Evolutionary conservation across 2,113 vertebrate species (phyloP).

Genomic region (Marcusenius ussheri): DNA sequence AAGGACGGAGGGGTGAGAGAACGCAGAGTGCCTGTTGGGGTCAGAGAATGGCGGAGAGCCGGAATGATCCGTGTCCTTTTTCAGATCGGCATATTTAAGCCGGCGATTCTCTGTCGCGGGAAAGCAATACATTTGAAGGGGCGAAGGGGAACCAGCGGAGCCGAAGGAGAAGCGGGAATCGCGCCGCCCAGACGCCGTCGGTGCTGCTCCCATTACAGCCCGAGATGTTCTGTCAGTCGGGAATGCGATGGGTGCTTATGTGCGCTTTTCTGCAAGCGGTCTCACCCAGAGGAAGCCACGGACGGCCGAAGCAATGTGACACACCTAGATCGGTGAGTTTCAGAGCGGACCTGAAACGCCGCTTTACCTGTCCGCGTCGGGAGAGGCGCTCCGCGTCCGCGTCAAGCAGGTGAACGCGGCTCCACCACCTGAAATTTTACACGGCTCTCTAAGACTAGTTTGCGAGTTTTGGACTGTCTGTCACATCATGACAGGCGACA

Average conservation of each 20-base stretch:
- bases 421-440: neutral
- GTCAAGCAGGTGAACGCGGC: neutral
- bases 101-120: conserved; percentile 36
- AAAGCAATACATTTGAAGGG: conserved; percentile 9
- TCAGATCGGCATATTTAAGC: conserved; percentile 51
- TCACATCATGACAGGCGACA: neutral
- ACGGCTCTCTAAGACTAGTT: neutral
- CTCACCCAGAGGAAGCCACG: conserved; percentile 55
- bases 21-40: conserved; percentile 7
- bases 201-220: conserved; percentile 35
- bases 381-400: neutral
- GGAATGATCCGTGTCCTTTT: conserved; percentile 47
- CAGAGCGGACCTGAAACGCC: neutral
- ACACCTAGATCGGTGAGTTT: conserved; percentile 64
- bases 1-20: conserved; percentile 22
- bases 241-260: conserved; percentile 59
- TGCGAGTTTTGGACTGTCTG: neutral
- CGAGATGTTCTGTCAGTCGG: conserved; percentile 52
- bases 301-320: conserved; percentile 61
- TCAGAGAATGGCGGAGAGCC: conserved; percentile 45
- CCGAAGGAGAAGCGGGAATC: conserved; percentile 9
- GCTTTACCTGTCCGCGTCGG: neutral
- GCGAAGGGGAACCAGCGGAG: conserved; percentile 12
- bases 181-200: conserved; percentile 22
- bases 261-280: conserved; percentile 57